These are phyloP conservation scores for Drosophila biarmipes DNA, from an alignment of 1,140 invertebrate species.

Conservation along the genomic window DNA sequence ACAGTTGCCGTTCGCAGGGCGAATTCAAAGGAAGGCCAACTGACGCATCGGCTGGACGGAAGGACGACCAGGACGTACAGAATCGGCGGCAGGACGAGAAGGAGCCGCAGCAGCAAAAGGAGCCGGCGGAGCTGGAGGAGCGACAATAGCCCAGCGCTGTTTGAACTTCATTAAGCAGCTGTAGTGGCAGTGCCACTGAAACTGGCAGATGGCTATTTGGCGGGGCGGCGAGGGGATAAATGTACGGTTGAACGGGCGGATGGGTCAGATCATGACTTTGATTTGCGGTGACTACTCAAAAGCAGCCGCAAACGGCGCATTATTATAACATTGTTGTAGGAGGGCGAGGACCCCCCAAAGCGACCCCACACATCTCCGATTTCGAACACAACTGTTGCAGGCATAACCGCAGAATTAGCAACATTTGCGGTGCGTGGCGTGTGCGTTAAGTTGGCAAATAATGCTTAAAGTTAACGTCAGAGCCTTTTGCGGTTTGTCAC, in stretches of 20 bases:
- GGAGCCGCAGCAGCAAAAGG: conserved; percentile 1
- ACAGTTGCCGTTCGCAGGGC: conserved; percentile 40
- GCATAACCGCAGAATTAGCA: conserved; percentile 76
- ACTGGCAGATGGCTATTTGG: conserved; percentile 17
- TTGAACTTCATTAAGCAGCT: conserved; percentile 60
- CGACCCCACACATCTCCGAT: neutral
- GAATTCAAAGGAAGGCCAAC: conserved; percentile 21
- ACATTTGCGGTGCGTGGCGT: conserved; percentile 65
- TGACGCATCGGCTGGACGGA: conserved; percentile 21
- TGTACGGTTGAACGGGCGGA: conserved; percentile 9
- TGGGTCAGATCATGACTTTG: conserved; percentile 64
- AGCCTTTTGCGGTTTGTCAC: conserved; percentile 79
- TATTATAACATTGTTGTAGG: conserved; percentile 59
- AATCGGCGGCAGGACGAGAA: neutral
- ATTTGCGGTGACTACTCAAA: conserved; percentile 69
- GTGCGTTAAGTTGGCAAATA: conserved; percentile 71
- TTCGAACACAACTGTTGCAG: conserved; percentile 64
- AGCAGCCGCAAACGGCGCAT: conserved; percentile 62
- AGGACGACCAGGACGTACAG: neutral
- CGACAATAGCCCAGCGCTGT: conserved; percentile 53
- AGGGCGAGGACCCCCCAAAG: neutral
- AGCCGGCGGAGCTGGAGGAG: conserved; percentile 4
- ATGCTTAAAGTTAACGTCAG: conserved; percentile 77
- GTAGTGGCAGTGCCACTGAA: conserved; percentile 22
- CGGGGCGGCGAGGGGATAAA: neutral